Base-by-base conservation (phyloP, 2,113 vertebrate genomes). In the Gymnogyps californianus region DNA sequence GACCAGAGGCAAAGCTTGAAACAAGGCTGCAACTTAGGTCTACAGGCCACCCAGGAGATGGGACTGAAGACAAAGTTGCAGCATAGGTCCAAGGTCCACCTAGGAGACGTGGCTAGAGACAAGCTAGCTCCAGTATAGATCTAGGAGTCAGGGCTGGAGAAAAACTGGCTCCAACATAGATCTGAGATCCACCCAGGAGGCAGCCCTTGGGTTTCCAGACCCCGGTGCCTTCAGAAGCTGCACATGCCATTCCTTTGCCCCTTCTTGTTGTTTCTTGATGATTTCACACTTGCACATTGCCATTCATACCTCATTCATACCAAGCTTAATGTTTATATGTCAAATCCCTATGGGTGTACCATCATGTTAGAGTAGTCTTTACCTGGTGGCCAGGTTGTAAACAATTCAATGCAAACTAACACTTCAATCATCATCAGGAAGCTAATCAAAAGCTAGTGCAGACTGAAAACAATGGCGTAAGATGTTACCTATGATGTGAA, bases 301-400 rank as follows among this genome's bases (percentile, higher is more conserved):
- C 26, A 44, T 59, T 93, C 44, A 29, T 34, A 32, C 19, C 20
- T 74, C 51, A 14, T 66, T 66, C n/a, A 34, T n/a, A 32, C 13
- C n/a, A 51, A 66, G n/a, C 8, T 47, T n/a, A 18, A 24, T 34
- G 25, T 61, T 54, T 15, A 34, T 29, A 1, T 29, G 42, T 49
- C 81, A 58, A 47, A 62, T 66, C 29, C 51, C 69, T 20, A 1
- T 2, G n/a, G 28, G 70, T 69, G 26, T 49, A 24, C 34, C 5
- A 1, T 44, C 34, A 16, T 0, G 0, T 66, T 80, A 40, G 34
- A 80, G 46, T 21, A 80, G 25, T 13, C 52, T 74, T 46, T 28
- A 25, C 28, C 59, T n/a, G 65, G 9, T 70, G 78, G 47, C 52
- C 54, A 18, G 36, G 61, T 10, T 76, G 57, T 54, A 42, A 93